These are phyloP conservation scores for Agrenia bidenticulata DNA, from an alignment of 2,888 invertebrate species.

Conservation along the genomic window DNA sequence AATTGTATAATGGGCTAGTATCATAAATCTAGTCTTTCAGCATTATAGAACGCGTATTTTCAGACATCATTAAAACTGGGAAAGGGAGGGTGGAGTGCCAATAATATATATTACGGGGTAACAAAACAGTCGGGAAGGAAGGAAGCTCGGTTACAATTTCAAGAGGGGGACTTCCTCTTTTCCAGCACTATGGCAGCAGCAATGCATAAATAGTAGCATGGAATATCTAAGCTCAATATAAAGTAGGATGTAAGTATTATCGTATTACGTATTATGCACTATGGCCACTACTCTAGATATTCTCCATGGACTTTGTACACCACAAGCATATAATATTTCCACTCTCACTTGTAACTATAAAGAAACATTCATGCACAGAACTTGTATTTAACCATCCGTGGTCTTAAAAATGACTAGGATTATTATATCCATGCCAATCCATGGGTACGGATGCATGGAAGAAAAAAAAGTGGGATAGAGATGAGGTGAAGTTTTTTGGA, in stretches of 20 bases:
- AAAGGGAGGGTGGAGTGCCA: constrained; percentile 14
- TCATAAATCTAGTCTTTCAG: constrained; percentile 17
- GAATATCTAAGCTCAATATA: too few species aligned
- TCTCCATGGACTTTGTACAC: too few species aligned
- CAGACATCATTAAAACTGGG: constrained; percentile 18
- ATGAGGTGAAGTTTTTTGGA: not conserved
- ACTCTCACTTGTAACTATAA: too few species aligned
- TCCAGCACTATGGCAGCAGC: too few species aligned
- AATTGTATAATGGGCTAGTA: not conserved
- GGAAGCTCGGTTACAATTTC: constrained; percentile 36
- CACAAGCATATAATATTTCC: too few species aligned
- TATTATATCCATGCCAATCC: too few species aligned
- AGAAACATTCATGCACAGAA: too few species aligned
- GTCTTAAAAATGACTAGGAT: not conserved
- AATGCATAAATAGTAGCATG: too few species aligned
- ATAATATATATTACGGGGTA: constrained; percentile 13
- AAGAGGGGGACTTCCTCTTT: constrained; percentile 34
- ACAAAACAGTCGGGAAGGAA: constrained; percentile 26
- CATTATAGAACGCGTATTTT: not conserved
- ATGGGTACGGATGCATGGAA: not conserved
- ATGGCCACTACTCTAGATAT: too few species aligned
- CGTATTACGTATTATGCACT: too few species aligned
- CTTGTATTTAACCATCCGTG: constrained; percentile 1
- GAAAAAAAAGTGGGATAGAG: not conserved
- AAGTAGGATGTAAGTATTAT: too few species aligned